Evolutionary conservation across 2,113 vertebrate species (phyloP), one percentile per base, ranked within the genome.

Genomic region (Rhabdornis inornatus): DNA sequence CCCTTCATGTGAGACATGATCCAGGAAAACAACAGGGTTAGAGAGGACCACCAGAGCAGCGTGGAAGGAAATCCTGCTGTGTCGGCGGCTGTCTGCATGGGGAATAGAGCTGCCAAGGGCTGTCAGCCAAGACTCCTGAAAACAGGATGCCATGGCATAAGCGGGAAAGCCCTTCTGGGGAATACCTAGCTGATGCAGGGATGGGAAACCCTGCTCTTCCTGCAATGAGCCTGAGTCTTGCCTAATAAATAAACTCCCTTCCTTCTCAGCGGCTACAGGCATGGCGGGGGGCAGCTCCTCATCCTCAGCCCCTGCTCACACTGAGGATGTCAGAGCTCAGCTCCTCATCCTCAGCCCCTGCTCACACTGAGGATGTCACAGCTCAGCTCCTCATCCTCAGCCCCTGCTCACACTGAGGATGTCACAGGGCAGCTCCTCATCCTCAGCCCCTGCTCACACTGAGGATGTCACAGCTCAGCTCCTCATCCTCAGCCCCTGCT

Each of bases 81-180:
- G 17, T 2, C n/a, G 31, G 56, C 2, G 2, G 60, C 20, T 47
- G 69, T 14, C 42, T 68, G 8, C 0, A 1, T 0, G 1, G 28
- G 35, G 37, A 35, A 9, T 45, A 37, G 17, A 35, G 8, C 60
- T 2, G 8, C 60, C 76, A 6, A 7, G 33, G 56, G 44, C 69
- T 44, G 50, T 6, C 6, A 25, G 88, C n/a, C 75, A 63, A 53
- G 39, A 8, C 19, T 83, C 55, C 25, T 6, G 45, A 10, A 10
- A 64, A 27, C 30, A 52, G 4, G 15, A 22, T 0, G 4, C 33
- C 12, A 1, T 3, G 53, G 80, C 59, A 22, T 13, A n/a, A 52
- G 37, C 8, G 42, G 75, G 53, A 63, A 72, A 77, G 37, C 70
- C 25, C 33, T 72, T n/a, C 28, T 4, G 19, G 37, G 30, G 76